Base-by-base conservation (phyloP, 2,113 vertebrate species). In the Scalopus aquaticus region DNA sequence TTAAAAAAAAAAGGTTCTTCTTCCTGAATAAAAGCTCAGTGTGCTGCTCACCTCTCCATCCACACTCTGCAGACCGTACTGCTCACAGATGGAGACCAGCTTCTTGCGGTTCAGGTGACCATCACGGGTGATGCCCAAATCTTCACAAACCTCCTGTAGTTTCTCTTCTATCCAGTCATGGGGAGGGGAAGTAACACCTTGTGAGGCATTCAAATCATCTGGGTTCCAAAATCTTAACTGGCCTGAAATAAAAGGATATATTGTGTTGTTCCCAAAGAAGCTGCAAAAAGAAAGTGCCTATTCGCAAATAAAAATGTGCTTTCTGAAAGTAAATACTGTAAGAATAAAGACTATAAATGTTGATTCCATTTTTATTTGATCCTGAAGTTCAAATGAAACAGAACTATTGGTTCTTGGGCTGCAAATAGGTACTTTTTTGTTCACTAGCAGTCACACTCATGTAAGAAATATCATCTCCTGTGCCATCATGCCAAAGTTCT, bases 211-310 rank as follows among this genome's bases (percentile, higher is more conserved):
- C 30, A 99, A 98, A 85, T 99, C 99, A 0, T 99, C 99, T 0
- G 99, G 99, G 97, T 99, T 99, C 99, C 99, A 99, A 96, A 99
- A 99, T 44, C 99, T 98, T 95, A 99, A 97, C 98, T 99, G 99
- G 37, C 99, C 99, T 99, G 84, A 54, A 97, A 97, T 16, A 0
- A 22, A 91, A 42, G 54, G 1, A 0, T 3, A n/a, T 32, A n/a
- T 32, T 37, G 20, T 88, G 24, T 44, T 44, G 20, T 76, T 20
- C 22, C 56, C 69, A 74, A 88, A 92, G 83, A 26, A 46, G 37
- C 3, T 44, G 3, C 30, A 90, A 42, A 90, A 8, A 89, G 35
- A 16, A 56, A 5, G 32, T 19, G 28, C n/a, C 60, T 44, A 24
- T 10, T 76, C 42, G 24, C 44, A 69, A 76, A 91, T 56, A 62